Percentiles rank a stretch among this genome's conserved stretches.
Conservation (phyloP, 2,888 invertebrate species). For the Nemoura dubitans region DNA sequence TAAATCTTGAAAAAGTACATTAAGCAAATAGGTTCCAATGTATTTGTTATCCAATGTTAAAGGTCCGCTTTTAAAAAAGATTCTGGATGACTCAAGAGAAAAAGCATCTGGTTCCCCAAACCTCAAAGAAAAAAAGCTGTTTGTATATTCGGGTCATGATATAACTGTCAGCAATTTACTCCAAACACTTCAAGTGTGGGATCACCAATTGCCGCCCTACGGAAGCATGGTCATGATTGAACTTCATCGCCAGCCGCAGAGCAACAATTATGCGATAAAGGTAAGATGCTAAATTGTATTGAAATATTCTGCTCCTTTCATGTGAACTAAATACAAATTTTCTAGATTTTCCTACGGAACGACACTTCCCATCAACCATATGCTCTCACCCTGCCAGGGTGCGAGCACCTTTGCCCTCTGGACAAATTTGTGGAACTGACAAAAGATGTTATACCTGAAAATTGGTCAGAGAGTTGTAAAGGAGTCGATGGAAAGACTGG, state of each 20-base stretch:
- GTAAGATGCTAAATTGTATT: slow-evolving; percentile 56
- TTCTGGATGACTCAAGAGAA: slow-evolving; percentile 69
- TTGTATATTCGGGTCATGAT: slow-evolving; percentile 77
- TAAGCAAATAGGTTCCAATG: not conserved
- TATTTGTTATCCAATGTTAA: not conserved
- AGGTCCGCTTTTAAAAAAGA: slow-evolving; percentile 64
- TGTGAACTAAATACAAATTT: slow-evolving; percentile 39
- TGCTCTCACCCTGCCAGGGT: slow-evolving; percentile 69
- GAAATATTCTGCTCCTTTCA: not conserved
- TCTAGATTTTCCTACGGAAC: slow-evolving; percentile 67
- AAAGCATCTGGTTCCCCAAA: slow-evolving; percentile 61
- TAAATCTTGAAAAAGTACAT: not conserved
- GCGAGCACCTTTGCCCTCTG: slow-evolving; percentile 69
- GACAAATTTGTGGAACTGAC: slow-evolving; percentile 65
- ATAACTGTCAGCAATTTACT: slow-evolving; percentile 74
- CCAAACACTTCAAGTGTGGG: slow-evolving; percentile 71
- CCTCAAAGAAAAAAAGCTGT: slow-evolving; percentile 66
- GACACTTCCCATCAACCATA: slow-evolving; percentile 60
- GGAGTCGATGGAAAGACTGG: not conserved
- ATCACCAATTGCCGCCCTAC: slow-evolving; percentile 71
- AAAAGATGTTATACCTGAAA: slow-evolving; percentile 63
- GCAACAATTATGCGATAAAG: slow-evolving; percentile 65
- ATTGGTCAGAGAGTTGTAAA: slow-evolving; percentile 64
- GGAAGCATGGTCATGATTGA: slow-evolving; percentile 73
- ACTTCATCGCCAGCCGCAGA: slow-evolving; percentile 63